Evolutionary conservation across 2,797 vertebrate species (phyloP).

Genomic region (Naso thynnoides): DNA sequence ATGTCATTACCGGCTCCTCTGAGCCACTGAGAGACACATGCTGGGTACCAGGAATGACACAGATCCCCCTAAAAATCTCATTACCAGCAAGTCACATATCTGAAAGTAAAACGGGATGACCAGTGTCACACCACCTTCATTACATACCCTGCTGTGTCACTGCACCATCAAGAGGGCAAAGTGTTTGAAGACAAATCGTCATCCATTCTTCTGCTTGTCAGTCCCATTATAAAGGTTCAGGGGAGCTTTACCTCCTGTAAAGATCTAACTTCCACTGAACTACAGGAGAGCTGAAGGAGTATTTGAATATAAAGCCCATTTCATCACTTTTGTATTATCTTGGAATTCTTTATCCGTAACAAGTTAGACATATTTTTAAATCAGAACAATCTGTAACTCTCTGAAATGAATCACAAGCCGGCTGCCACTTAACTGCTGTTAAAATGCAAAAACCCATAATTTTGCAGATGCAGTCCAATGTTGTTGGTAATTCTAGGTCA

Average conservation of each 20-base stretch:
- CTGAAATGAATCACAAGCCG: not conserved
- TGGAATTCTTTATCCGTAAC: not conserved
- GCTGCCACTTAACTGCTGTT: not conserved
- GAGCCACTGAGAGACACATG: conserved; percentile 68
- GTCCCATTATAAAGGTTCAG: conserved; percentile 64
- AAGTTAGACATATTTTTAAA: not conserved
- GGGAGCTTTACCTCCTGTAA: conserved; percentile 49
- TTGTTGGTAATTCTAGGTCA: conserved; percentile 36
- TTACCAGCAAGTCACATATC: conserved; percentile 70
- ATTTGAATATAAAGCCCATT: not conserved
- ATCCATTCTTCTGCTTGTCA: conserved; percentile 65
- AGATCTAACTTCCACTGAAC: conserved; percentile 21
- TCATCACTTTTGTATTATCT: not conserved
- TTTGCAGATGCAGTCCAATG: conserved; percentile 2
- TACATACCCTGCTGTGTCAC: conserved; percentile 65
- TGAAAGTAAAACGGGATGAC: conserved; percentile 61
- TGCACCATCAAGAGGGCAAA: conserved; percentile 45
- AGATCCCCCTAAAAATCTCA: conserved; percentile 62
- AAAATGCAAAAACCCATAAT: conserved; percentile 8
- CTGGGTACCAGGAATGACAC: conserved; percentile 66
- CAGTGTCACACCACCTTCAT: conserved; percentile 71
- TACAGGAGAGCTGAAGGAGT: conserved; percentile 10
- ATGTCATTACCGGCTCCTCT: conserved; percentile 73
- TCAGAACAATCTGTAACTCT: not conserved
- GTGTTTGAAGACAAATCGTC: conserved; percentile 70